Percentiles rank a stretch among this genome's conserved stretches.
These are phyloP conservation scores for Sitta carolinensis DNA, from an alignment of 2,797 vertebrate genomes.

Conservation along the genomic window DNA sequence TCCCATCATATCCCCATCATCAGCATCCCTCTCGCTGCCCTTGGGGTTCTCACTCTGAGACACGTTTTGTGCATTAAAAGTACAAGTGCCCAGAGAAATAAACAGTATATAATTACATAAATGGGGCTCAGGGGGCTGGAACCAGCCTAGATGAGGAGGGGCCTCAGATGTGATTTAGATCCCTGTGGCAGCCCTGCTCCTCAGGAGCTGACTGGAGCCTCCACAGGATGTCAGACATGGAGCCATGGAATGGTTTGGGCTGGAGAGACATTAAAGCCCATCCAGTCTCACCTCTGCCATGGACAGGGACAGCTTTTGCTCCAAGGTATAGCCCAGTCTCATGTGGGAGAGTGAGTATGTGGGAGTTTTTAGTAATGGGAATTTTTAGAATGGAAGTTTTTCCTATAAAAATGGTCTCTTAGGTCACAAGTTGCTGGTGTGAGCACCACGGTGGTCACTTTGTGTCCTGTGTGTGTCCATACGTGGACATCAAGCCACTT, in stretches of 20 bases:
- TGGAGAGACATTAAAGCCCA: not conserved
- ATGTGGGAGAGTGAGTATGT: not conserved
- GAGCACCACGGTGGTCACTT: rapidly evolving
- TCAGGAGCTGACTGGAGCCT: not conserved
- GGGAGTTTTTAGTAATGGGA: not conserved
- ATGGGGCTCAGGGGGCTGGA: not conserved
- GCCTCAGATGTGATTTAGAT: not conserved
- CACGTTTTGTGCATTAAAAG: rapidly evolving
- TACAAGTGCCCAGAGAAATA: rapidly evolving
- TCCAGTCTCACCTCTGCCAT: not conserved
- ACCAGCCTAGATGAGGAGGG: not conserved
- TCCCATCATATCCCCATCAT: not conserved
- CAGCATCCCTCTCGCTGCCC: rapidly evolving
- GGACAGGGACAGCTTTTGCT: not conserved
- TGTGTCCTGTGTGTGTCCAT: not conserved
- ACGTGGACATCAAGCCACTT: rapidly evolving
- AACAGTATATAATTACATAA: rapidly evolving
- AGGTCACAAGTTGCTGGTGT: not conserved
- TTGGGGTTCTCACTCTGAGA: not conserved
- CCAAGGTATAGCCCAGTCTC: not conserved
- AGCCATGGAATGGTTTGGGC: not conserved
- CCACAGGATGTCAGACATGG: rapidly evolving
- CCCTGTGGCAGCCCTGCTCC: not conserved
- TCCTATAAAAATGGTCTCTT: not conserved
- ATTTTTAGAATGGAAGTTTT: not conserved